Base-by-base conservation (phyloP, 1,140 invertebrate genomes). In the Phenacoccus solenopsis region DNA sequence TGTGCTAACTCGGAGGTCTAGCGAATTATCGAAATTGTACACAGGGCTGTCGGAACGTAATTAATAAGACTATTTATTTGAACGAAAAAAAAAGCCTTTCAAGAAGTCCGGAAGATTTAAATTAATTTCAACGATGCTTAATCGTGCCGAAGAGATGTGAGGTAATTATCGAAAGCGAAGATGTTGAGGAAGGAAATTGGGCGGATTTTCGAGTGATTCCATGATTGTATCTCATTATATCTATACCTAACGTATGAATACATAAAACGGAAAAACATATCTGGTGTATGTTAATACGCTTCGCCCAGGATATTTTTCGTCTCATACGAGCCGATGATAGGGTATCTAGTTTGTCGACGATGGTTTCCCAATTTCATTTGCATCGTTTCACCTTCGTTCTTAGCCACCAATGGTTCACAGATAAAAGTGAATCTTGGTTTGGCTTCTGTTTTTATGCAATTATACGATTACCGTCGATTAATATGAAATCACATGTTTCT, bases 181-280 rank as follows among this genome's bases (percentile, higher is more conserved):
- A 5, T 2, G 16, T 3, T 16, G 38, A 49, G 38, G 38, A 49
- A 49, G 38, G 38, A 49, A 49, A 49, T 49, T 49, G 38, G 38
- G 38, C 38, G 38, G 38, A 49, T 49, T 49, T 49, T 49, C 30
- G 30, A 32, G 38, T 49, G 38, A 16, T 49, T n/a, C 38, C 12
- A 49, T 49, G 38, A 49, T 49, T 49, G 38, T 49, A 49, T 49
- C 38, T 49, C 38, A 49, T 49, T 49, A 49, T 49, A 49, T n/a
- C n/a, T n/a, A n/a, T n/a, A 49, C 13, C 38, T 10, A 3, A 16
- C 20, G 20, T 49, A 49, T 49, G 38, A 49, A 49, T 49, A 49
- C 38, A 49, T 49, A 49, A 49, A 49, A 49, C 38, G 3, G 5
- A 9, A n/a, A 49, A 49, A 16, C 13, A 5, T 32, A 32, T 32